A percentile compares a stretch with the other conserved stretches of the same genome.
Conservation (phyloP, 2,797 vertebrate genomes). For the Xiphorhynchus erythropygius region DNA sequence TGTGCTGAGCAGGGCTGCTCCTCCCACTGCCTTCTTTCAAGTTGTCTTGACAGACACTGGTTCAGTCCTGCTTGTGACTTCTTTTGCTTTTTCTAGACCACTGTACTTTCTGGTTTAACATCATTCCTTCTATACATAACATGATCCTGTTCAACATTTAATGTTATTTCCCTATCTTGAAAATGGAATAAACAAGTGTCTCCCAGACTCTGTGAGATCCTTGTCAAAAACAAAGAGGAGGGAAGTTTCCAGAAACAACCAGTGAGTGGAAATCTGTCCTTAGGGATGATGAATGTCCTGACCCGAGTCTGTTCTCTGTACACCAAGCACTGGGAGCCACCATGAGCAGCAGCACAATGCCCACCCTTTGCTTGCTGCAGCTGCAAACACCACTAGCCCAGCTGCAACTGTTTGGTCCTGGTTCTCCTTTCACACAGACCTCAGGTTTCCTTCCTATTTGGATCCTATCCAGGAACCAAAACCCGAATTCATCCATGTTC, state of each 20-base stretch:
- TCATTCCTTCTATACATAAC: fast-evolving
- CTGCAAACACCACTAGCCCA: not conserved
- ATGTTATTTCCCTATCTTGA: not conserved
- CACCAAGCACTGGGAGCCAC: not conserved
- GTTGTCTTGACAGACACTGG: not conserved
- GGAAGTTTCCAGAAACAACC: not conserved
- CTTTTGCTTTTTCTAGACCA: not conserved
- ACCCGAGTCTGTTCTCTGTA: not conserved
- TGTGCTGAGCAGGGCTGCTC: not conserved
- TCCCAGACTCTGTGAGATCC: not conserved
- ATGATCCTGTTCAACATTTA: not conserved
- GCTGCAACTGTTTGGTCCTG: not conserved
- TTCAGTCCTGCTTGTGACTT: not conserved
- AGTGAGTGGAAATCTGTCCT: fast-evolving
- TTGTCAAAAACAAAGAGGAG: not conserved
- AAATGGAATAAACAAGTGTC: not conserved
- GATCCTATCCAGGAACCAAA: not conserved
- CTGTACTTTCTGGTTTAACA: not conserved
- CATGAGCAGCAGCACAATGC: fast-evolving
- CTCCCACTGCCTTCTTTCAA: not conserved
- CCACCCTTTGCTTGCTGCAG: not conserved
- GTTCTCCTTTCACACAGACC: not conserved
- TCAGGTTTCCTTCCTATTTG: not conserved
- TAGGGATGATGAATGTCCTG: not conserved
- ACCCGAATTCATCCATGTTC: not conserved